These are phyloP conservation scores for Agapornis roseicollis DNA, from an alignment of 2,113 vertebrate species.

Conservation along the genomic window DNA sequence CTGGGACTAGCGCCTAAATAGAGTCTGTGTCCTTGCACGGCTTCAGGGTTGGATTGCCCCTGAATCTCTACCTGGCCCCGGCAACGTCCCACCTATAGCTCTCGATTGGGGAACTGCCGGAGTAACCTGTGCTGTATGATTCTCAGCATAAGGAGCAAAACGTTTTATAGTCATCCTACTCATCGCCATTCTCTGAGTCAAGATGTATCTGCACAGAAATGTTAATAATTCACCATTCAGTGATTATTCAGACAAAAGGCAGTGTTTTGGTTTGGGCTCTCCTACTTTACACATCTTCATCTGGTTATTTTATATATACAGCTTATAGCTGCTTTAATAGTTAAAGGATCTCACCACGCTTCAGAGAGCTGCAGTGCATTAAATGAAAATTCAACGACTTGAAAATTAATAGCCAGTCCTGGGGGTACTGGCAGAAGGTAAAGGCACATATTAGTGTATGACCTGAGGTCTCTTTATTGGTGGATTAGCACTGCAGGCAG, in stretches of 20 bases:
- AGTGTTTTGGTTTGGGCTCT: background rate
- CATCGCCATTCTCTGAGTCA: background rate
- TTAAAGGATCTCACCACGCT: background rate
- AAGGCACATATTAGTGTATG: constrained; percentile 21
- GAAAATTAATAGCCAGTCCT: constrained; percentile 48
- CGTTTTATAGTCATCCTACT: background rate
- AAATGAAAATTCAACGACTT: constrained; percentile 33
- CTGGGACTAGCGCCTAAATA: background rate
- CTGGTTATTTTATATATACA: background rate
- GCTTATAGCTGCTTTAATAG: background rate
- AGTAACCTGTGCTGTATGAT: background rate
- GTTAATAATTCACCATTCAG: background rate
- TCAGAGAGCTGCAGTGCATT: constrained; percentile 12
- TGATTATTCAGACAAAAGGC: background rate
- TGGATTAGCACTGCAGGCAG: constrained; percentile 46
- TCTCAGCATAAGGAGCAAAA: background rate
- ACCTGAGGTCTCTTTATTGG: constrained; percentile 40
- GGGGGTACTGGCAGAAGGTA: constrained; percentile 18
- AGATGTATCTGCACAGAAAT: background rate
- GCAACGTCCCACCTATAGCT: background rate
- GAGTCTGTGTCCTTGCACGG: background rate
- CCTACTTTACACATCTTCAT: background rate
- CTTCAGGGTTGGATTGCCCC: background rate
- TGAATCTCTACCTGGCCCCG: too few species aligned
- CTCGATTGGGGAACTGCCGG: background rate